Conservation (phyloP, 2,797 vertebrate species). For the Periophthalmus magnuspinnatus region DNA sequence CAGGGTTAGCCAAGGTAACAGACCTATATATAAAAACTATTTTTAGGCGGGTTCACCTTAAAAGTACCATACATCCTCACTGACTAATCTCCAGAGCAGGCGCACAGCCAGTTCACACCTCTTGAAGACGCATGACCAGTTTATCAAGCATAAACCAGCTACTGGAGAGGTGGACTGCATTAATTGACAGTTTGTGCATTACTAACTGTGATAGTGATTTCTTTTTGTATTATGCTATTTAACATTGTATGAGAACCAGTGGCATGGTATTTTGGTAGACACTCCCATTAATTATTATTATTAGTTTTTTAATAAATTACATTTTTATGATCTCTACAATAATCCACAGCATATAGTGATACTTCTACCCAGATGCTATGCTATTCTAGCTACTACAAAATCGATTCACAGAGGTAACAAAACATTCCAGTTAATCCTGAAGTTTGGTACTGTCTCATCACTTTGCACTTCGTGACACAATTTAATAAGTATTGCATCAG, state of each 20-base stretch:
- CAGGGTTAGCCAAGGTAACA: conserved; percentile 11
- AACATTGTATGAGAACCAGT: background rate
- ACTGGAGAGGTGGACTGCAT: background rate
- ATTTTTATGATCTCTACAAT: background rate
- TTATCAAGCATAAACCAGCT: background rate
- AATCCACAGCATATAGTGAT: background rate
- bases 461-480: background rate
- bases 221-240: background rate
- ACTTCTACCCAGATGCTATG: background rate
- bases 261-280: too few species aligned
- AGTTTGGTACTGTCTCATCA: background rate
- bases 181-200: background rate
- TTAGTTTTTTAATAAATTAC: too few species aligned
- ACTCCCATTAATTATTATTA: too few species aligned
- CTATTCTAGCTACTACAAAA: background rate
- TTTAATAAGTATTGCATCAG: conserved; percentile 9
- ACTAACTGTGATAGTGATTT: background rate
- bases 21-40: conserved; percentile 8
- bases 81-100: conserved; percentile 4
- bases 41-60: conserved; percentile 4
- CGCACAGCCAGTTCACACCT: conserved; percentile 5
- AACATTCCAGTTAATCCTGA: background rate
- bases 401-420: background rate
- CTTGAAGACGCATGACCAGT: background rate
- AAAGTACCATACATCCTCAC: conserved; percentile 14